Percentiles rank a stretch among this genome's conserved stretches.
These are phyloP conservation scores for Apolygus lucorum DNA, from an alignment of 1,140 invertebrate genomes.

Conservation along the genomic window DNA sequence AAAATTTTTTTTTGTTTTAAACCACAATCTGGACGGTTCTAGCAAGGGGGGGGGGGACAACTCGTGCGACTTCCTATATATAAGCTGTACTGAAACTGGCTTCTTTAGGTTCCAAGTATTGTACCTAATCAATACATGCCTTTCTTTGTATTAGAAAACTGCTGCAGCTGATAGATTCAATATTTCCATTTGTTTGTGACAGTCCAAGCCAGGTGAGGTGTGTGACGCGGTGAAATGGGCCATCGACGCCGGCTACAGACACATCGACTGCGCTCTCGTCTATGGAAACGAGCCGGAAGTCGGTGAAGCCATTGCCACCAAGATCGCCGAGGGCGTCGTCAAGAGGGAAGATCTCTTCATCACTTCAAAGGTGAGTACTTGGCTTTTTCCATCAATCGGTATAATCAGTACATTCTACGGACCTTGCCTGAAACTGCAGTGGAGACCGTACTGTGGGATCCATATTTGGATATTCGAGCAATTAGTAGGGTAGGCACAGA, in stretches of 20 bases:
- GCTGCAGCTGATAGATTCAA: not conserved
- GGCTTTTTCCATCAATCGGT: too few species aligned
- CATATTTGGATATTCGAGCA: too few species aligned
- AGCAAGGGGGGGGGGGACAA: too few species aligned
- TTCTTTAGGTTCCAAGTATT: too few species aligned
- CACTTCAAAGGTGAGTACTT: slow-evolving; percentile 59
- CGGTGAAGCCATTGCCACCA: slow-evolving; percentile 60
- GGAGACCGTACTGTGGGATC: too few species aligned
- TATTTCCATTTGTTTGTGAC: not conserved
- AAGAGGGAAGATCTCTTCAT: slow-evolving; percentile 63
- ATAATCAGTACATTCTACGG: slow-evolving; percentile 45
- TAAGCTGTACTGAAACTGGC: too few species aligned
- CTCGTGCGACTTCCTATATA: too few species aligned
- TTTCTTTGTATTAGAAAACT: too few species aligned
- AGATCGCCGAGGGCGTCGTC: slow-evolving; percentile 58
- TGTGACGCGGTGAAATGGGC: slow-evolving; percentile 52
- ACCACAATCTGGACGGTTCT: too few species aligned
- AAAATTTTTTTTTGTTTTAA: too few species aligned
- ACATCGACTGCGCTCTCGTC: slow-evolving; percentile 71
- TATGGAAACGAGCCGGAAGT: slow-evolving; percentile 79
- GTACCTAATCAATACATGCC: too few species aligned
- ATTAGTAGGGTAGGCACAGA: too few species aligned
- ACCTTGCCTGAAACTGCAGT: slow-evolving; percentile 44
- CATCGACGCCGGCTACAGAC: slow-evolving; percentile 66
- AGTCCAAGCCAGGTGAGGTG: slow-evolving; percentile 48